Base-by-base conservation (phyloP, 2,888 invertebrate genomes). In the Diaprepes abbreviatus region DNA sequence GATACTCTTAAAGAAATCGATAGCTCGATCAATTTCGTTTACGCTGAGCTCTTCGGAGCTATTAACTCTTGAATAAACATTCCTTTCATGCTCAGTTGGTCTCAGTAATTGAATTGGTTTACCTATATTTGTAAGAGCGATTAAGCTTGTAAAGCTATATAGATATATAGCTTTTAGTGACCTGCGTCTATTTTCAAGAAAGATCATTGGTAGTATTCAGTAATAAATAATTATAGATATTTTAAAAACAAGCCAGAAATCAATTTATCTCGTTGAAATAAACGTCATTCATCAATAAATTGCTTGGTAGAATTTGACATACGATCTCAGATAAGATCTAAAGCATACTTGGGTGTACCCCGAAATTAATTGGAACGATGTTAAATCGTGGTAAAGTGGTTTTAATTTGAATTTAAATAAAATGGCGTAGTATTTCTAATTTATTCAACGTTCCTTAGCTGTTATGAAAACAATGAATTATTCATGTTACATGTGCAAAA, bases 71-170 rank as follows among this genome's bases (percentile, higher is more conserved):
- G 31, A 62, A 31, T 62, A 50, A 48, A 62, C 19, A 48, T 50
- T 16, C 28, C 33, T 60, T 60, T 66, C 54, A 54, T 60, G 66
- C 59, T 33, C 66, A 60, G 60, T 36, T 66, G 66, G 16, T 16
- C 58, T 36, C 38, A 6, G 38, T 66, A 66, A 66, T 66, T 66
- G 66, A 66, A 58, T 66, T 45, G 50, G 35, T 66, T 66, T 52
- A 58, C 66, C 66, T 48, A 66, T 59, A 66, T 66, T 58, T 58
- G 58, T 58, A 24, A 19, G 66, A 16, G 48, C 31, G 17, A 66
- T 66, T 66, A 59, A 24, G 58, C 58, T 50, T 28, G 28, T 45
- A 2, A 16, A 16, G 21, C 28, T 64, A 38, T 35, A 45, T 45
- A 21, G n/a, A 19, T 62, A 14, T 45, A 17, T 6, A 21, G 5